Evolutionary conservation across 2,113 vertebrate genomes (phyloP).

Genomic region (Cyanoramphus novaezelandiae): DNA sequence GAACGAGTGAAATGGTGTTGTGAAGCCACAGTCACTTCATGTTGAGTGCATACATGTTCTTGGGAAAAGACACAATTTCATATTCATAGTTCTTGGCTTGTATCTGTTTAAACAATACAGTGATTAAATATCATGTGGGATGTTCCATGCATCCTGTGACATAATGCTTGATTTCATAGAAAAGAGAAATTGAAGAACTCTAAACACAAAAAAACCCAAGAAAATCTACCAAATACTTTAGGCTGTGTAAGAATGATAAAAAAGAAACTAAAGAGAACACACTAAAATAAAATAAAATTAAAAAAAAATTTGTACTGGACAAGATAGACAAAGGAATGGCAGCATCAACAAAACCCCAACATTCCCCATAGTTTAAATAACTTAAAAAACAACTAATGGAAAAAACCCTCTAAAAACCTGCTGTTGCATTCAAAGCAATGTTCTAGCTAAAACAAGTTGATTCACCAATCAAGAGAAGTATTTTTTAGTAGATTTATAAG

Average conservation of each 20-base stretch:
- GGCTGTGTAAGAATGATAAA: not conserved
- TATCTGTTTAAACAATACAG: not conserved
- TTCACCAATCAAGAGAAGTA: not conserved
- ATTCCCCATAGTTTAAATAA: not conserved
- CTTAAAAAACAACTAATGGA: not conserved
- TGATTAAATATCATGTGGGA: not conserved
- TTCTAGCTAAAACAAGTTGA: not conserved
- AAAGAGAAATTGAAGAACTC: not conserved
- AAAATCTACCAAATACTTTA: not conserved
- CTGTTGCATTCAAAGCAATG: not conserved
- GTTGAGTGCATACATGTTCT: not conserved
- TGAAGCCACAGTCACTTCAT: not conserved
- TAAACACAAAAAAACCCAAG: not conserved
- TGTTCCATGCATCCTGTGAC: not conserved
- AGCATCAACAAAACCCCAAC: not conserved
- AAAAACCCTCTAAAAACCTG: not conserved
- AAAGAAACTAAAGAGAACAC: not conserved
- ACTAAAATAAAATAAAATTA: not conserved
- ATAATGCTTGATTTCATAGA: not conserved
- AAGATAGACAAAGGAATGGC: not conserved
- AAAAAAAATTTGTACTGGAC: not conserved
- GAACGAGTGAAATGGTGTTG: not conserved
- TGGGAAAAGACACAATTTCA: not conserved
- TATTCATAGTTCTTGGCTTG: not conserved
- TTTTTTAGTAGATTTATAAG: not conserved